Percentiles rank a stretch among this genome's conserved stretches.
Evolutionary conservation across 1,140 invertebrate genomes (phyloP).

Genomic region (Drosophila suzukii): DNA sequence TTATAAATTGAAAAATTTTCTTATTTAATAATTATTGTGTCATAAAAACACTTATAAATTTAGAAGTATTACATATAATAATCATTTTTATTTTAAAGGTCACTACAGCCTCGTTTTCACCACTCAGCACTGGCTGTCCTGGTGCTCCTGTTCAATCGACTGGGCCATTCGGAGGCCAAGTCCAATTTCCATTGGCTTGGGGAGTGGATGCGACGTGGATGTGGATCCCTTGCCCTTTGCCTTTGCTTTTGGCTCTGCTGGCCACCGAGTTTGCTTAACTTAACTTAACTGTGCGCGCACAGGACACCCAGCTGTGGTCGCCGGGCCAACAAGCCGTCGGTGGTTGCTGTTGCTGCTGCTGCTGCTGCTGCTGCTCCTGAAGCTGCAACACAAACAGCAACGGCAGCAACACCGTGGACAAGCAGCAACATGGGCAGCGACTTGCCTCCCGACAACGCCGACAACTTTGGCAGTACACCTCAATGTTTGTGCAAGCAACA

Average conservation of each 20-base stretch:
- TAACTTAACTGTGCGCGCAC: constrained; percentile 75
- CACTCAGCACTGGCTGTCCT: constrained; percentile 17
- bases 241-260: not conserved
- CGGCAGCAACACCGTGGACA: constrained; percentile 53
- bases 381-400: constrained; percentile 67
- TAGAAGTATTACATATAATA: no score
- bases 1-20: no score
- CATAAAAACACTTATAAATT: no score
- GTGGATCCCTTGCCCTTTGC: constrained; percentile 43
- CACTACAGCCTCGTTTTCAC: not conserved
- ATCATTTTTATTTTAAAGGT: not conserved
- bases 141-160: constrained; percentile 41
- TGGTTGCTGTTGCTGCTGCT: constrained; percentile 57
- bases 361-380: constrained; percentile 52
- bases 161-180: constrained; percentile 31
- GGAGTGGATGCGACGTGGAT: constrained; percentile 5
- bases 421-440: constrained; percentile 48
- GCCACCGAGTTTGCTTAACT: constrained; percentile 78
- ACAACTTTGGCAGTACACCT: constrained; percentile 79
- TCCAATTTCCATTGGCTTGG: constrained; percentile 40
- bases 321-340: constrained; percentile 75
- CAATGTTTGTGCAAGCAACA: constrained; percentile 83
- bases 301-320: constrained; percentile 80
- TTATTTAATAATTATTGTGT: no score
- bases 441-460: constrained; percentile 48